A percentile compares a stretch with the other conserved stretches of the same genome.
Evolutionary conservation across 2,113 vertebrate genomes (phyloP).

Genomic region (Lutjanus erythropterus): DNA sequence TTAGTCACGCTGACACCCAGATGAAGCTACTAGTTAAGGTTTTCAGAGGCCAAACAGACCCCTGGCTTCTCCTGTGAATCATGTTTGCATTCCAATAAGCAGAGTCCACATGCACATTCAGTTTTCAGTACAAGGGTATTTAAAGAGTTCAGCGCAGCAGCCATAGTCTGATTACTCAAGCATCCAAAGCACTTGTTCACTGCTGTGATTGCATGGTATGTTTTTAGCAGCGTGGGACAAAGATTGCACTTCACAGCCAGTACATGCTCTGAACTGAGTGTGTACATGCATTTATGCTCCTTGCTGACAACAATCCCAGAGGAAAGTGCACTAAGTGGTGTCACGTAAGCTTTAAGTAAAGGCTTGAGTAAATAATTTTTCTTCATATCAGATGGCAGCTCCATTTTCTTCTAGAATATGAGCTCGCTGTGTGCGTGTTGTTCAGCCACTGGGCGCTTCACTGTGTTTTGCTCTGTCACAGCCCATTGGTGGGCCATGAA

Average conservation of each 20-base stretch:
- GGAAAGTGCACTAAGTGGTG: not conserved
- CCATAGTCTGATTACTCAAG: not conserved
- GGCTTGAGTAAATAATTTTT: not conserved
- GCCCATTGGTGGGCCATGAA: no score
- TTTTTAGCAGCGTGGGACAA: not conserved
- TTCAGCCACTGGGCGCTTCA: not conserved
- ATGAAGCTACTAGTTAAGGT: constrained; percentile 57
- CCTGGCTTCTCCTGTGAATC: constrained; percentile 46
- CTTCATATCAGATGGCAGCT: constrained; percentile 7
- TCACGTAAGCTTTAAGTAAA: not conserved
- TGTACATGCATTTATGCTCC: not conserved
- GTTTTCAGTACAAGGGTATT: not conserved
- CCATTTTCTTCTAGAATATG: not conserved
- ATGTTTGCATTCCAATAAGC: constrained; percentile 52
- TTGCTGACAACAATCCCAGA: not conserved
- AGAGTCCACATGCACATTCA: constrained; percentile 7
- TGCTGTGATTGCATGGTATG: not conserved
- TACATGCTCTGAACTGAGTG: not conserved
- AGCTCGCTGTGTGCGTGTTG: not conserved
- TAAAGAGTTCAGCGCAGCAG: not conserved
- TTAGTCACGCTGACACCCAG: constrained; percentile 62
- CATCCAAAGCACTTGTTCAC: not conserved
- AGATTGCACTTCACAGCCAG: not conserved
- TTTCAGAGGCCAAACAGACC: constrained; percentile 65
- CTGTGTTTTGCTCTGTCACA: not conserved